phyloP scores from a whole-genome alignment of 53 echinoderm and acorn worm genomes.

The Hippasteria phrygiana region DNA sequence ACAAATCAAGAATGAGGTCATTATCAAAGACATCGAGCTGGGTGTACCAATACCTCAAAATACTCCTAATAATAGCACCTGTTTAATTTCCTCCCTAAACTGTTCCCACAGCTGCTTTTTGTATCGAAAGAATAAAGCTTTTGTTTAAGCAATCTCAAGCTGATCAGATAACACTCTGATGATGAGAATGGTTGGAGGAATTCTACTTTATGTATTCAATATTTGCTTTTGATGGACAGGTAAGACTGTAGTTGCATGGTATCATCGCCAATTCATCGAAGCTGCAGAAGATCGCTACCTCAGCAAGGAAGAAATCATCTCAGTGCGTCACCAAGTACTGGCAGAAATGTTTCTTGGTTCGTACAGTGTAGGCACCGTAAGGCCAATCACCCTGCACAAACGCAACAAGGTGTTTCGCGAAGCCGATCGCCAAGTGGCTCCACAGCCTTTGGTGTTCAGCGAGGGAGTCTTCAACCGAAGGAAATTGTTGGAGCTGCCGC shows the following conservation, averaged over 20 bases:
- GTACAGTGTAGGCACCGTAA: conserved; percentile 75
- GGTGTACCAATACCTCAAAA: no score
- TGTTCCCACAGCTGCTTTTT: no score
- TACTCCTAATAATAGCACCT: no score
- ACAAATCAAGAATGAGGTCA: no score
- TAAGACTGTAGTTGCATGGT: conserved; percentile 92
- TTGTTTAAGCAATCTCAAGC: no score
- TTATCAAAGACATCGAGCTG: no score
- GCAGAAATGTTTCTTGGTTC: conserved; percentile 84
- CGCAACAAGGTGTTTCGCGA: conserved; percentile 71
- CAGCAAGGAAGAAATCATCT: conserved; percentile 19
- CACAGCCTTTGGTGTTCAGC: conserved; percentile 87
- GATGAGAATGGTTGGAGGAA: no score
- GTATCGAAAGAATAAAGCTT: no score
- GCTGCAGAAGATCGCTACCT: conserved; percentile 81
- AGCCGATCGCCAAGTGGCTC: conserved; percentile 83
- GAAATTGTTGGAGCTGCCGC: conserved; percentile 84
- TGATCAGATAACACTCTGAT: no score
- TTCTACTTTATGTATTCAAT: not conserved
- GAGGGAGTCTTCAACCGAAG: conserved; percentile 80
- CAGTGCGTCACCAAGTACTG: conserved; percentile 70
- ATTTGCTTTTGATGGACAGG: conserved; percentile 17
- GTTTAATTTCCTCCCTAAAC: no score
- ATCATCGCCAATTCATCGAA: conserved; percentile 93
- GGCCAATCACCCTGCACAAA: conserved; percentile 71